These are phyloP conservation scores for Drosophila neoperkinsi DNA, from an alignment of 2,888 invertebrate species.

Conservation along the genomic window DNA sequence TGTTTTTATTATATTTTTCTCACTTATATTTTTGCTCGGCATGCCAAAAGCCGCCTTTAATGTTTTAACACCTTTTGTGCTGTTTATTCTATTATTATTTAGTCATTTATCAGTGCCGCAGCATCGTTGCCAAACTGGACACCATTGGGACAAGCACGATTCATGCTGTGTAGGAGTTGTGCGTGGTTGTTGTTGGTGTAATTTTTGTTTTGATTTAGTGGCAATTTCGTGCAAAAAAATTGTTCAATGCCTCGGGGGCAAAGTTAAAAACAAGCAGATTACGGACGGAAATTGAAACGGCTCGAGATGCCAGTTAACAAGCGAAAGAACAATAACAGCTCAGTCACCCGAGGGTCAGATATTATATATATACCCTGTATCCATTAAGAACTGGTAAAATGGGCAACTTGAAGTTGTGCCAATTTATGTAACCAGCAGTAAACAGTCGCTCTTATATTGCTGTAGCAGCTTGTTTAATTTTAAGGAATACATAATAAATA, in stretches of 20 bases:
- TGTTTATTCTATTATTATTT: conserved; percentile 78
- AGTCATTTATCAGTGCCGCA: conserved; percentile 71
- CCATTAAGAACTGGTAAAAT: conserved; percentile 4
- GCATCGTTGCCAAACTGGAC: conserved; percentile 30
- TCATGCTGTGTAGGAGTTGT: conserved; percentile 64
- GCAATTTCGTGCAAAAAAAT: conserved; percentile 74
- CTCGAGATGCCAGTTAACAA: conserved; percentile 55
- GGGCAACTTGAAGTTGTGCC: background rate
- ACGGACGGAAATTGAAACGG: conserved; percentile 67
- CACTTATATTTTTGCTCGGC: conserved; percentile 25
- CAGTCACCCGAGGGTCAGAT: conserved; percentile 45
- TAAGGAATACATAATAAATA: background rate
- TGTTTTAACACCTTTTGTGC: conserved; percentile 65
- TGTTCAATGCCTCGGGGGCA: conserved; percentile 56
- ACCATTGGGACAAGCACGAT: conserved; percentile 40
- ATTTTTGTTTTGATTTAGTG: conserved; percentile 73
- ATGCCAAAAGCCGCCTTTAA: conserved; percentile 53
- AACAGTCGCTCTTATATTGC: background rate
- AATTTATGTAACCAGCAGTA: background rate
- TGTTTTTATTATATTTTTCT: conserved; percentile 3
- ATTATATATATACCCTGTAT: conserved; percentile 5
- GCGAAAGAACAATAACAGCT: conserved; percentile 47
- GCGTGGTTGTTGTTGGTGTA: conserved; percentile 24
- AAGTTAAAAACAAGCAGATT: conserved; percentile 63
- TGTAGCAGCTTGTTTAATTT: background rate